These are phyloP conservation scores for Urocolius indicus DNA, from an alignment of 2,113 vertebrate species.

Conservation along the genomic window DNA sequence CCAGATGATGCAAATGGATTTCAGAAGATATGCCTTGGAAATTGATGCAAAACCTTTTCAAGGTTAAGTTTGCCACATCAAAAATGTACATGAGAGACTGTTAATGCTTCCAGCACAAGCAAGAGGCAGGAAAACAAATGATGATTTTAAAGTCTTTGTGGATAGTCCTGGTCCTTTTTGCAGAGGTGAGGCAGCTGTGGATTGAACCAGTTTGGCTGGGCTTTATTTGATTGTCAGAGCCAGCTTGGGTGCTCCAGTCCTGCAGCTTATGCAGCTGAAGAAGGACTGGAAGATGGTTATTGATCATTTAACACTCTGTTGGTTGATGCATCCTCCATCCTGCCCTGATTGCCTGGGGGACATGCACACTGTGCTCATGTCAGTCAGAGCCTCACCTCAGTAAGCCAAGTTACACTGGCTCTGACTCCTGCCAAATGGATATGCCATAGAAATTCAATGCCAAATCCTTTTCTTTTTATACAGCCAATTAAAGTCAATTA, in stretches of 20 bases:
- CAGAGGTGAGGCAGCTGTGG: background rate
- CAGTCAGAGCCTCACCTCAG: background rate
- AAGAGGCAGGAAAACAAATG: background rate
- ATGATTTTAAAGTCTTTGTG: background rate
- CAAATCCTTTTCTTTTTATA: background rate
- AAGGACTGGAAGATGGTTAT: background rate
- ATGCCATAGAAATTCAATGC: background rate
- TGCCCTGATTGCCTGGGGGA: background rate
- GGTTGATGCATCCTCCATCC: background rate
- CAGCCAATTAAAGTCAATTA: background rate
- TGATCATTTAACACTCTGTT: background rate
- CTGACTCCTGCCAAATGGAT: background rate
- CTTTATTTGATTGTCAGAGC: background rate
- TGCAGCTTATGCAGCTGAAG: background rate
- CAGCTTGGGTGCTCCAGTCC: background rate
- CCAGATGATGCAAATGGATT: accelerated
- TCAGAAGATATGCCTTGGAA: background rate
- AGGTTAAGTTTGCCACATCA: background rate
- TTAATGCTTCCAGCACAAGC: background rate
- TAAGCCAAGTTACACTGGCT: background rate
- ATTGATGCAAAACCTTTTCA: background rate
- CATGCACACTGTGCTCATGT: accelerated
- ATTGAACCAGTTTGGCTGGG: background rate
- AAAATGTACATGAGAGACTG: accelerated
- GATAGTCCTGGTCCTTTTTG: background rate